Evolutionary conservation across 2,888 invertebrate genomes (phyloP), one percentile per base, ranked within the genome.

Genomic region (Lasioglossum malachurum): DNA sequence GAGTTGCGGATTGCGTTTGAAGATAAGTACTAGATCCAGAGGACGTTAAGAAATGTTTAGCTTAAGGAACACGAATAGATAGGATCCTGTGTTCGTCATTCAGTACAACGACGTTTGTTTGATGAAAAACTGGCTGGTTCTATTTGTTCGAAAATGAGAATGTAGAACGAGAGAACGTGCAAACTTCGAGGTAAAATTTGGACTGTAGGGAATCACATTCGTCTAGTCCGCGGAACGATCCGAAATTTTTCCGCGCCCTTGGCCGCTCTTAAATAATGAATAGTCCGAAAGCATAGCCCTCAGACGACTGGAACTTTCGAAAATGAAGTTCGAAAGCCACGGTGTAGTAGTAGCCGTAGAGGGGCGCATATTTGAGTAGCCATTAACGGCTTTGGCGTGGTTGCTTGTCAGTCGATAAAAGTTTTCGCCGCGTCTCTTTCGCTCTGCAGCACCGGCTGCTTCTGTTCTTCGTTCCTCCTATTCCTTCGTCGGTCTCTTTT

Each of bases 351-450:
- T 88, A 84, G 60, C 87, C 76, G 82, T 78, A 78, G 72, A 79
- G 87, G 89, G 89, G 90, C 93, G 93, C 93, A 92, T 93, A 93
- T 92, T 93, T 92, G 90, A 93, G 93, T 92, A 93, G 92, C 93
- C 93, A 93, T 94, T 93, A 93, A 93, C 90, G 93, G 93, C 93
- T 93, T 93, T 93, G 87, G 90, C 90, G 89, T 80, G 91, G 91
- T 91, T 90, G 92, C 89, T 91, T 92, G 93, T 92, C 91, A 90
- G 90, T 89, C 92, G 93, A 92, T 93, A 92, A 93, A 92, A 92
- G 90, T 91, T 88, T 84, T 83, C 87, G 73, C 71, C 77, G 72
- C 53, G 80, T 89, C 84, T 83, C 83, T 82, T 80, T 85, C 69
- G 35, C 71, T 74, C 80, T 80, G 19, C 0, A 4, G 31, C 64